Conservation (phyloP, 1,140 invertebrate genomes). For the Bathynomus jamesi region DNA sequence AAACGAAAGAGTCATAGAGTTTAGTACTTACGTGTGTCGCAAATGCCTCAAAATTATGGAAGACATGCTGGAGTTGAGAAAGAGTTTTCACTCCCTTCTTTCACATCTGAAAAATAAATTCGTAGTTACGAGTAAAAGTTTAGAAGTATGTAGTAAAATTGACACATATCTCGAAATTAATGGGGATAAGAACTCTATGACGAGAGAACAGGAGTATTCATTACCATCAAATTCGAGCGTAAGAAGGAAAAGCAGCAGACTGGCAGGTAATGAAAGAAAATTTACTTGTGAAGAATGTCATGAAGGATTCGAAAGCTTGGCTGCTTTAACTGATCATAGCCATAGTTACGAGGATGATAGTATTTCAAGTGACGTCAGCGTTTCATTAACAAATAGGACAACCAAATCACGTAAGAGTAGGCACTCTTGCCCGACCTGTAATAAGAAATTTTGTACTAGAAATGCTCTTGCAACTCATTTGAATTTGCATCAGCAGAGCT, state of each 20-base stretch:
- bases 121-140: background rate
- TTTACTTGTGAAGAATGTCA: background rate
- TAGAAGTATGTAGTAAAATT: background rate
- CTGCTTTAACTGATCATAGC: too few species aligned
- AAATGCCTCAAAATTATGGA: background rate
- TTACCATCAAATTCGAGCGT: background rate
- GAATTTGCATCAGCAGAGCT: constrained; percentile 20
- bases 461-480: too few species aligned
- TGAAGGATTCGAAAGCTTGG: background rate
- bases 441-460: too few species aligned
- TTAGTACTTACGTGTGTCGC: background rate
- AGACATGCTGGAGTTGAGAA: background rate
- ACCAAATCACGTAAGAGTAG: too few species aligned
- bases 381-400: too few species aligned
- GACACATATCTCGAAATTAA: too few species aligned
- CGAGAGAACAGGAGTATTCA: background rate
- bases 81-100: background rate
- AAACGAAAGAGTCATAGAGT: background rate
- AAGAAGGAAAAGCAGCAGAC: background rate
- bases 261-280: background rate
- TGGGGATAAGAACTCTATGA: background rate
- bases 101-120: background rate
- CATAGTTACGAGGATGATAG: too few species aligned
- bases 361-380: too few species aligned
- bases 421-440: too few species aligned